Conservation (phyloP, 2,113 vertebrate species). For the Lipophrys pholis region DNA sequence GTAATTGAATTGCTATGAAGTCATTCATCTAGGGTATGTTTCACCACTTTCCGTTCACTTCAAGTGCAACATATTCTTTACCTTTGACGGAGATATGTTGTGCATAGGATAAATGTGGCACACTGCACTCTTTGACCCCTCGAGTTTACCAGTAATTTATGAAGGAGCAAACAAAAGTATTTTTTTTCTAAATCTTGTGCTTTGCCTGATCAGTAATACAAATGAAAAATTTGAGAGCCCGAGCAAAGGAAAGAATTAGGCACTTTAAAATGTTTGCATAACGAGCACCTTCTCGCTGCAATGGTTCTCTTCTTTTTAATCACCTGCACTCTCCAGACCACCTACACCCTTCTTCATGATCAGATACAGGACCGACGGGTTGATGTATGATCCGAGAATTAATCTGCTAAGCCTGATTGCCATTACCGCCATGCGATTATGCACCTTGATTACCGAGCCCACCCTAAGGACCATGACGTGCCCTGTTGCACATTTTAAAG, state of each 20-base stretch:
- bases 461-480: constrained; percentile 81
- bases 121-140: constrained; percentile 75
- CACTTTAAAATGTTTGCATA: constrained; percentile 85
- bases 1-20: constrained; percentile 71
- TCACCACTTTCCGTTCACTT: constrained; percentile 56
- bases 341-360: constrained; percentile 87
- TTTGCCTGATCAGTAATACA: constrained; percentile 71
- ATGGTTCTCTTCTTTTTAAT: constrained; percentile 83
- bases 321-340: constrained; percentile 86
- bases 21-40: constrained; percentile 57
- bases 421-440: constrained; percentile 84
- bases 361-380: constrained; percentile 78
- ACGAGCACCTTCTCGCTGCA: constrained; percentile 78
- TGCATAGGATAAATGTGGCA: constrained; percentile 54
- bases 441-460: constrained; percentile 85
- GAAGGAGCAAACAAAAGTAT: constrained; percentile 49
- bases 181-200: constrained; percentile 53
- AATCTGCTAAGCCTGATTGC: constrained; percentile 85
- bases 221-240: constrained; percentile 77
- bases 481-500: constrained; percentile 78
- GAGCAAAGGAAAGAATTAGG: constrained; percentile 80
- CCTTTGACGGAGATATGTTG: constrained; percentile 73
- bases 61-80: constrained; percentile 36
- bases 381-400: constrained; percentile 80
- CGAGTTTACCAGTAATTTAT: constrained; percentile 72